phyloP scores from a whole-genome alignment of 2,888 invertebrate genomes.

The Galerucella calmariensis region DNA sequence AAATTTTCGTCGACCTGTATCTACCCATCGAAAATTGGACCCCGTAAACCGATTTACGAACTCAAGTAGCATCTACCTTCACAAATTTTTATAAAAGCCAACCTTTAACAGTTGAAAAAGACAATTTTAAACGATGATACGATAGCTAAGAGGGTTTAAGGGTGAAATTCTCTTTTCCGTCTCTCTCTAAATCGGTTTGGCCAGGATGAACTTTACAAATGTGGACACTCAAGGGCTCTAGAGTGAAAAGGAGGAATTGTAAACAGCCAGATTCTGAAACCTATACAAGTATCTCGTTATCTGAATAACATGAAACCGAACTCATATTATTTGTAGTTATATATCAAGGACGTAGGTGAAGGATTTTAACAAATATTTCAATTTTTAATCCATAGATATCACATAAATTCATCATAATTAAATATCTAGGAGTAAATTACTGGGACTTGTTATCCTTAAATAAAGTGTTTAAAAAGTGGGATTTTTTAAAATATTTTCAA shows the following conservation, averaged over 20 bases:
- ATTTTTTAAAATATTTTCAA: too few species aligned
- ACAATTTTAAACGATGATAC: slow-evolving; percentile 38
- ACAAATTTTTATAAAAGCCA: slow-evolving; percentile 44
- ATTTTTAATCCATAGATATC: too few species aligned
- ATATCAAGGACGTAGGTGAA: slow-evolving; percentile 25
- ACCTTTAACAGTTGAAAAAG: slow-evolving; percentile 49
- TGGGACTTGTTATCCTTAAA: too few species aligned
- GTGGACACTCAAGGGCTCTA: slow-evolving; percentile 55
- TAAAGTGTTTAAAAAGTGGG: too few species aligned
- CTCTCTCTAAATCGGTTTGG: slow-evolving; percentile 40
- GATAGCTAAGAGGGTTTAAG: slow-evolving; percentile 24
- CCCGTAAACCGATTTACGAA: slow-evolving; percentile 7
- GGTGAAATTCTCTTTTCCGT: slow-evolving; percentile 35
- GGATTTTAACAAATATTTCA: background rate
- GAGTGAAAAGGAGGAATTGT: slow-evolving; percentile 54
- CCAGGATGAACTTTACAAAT: slow-evolving; percentile 50
- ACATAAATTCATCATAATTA: too few species aligned
- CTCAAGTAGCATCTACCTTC: slow-evolving; percentile 24
- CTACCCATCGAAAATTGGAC: slow-evolving; percentile 7
- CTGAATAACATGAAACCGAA: slow-evolving; percentile 46
- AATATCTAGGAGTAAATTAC: too few species aligned
- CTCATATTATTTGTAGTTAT: slow-evolving; percentile 43
- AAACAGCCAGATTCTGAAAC: slow-evolving; percentile 57
- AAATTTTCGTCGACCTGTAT: too few species aligned
- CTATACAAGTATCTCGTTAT: slow-evolving; percentile 63